Conservation (phyloP, 2,113 vertebrate species). For the Phaetusa simplex region DNA sequence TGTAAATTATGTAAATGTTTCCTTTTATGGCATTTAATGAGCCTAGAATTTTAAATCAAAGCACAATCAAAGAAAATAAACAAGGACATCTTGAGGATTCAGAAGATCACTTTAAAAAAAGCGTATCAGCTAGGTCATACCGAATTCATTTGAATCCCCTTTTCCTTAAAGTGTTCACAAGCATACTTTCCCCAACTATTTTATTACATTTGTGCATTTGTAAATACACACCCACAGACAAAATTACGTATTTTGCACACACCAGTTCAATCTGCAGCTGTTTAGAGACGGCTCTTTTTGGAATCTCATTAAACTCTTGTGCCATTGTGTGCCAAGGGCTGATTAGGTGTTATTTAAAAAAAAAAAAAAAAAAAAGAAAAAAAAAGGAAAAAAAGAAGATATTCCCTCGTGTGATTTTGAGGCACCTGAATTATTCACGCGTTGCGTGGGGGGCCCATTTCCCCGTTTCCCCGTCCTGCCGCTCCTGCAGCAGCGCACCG, state of each 20-base stretch:
- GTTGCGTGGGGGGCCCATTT: background rate
- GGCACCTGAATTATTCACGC: slow-evolving; percentile 42
- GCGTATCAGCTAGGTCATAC: background rate
- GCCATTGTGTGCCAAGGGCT: slow-evolving; percentile 19
- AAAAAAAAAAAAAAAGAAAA: background rate
- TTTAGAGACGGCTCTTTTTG: slow-evolving; percentile 22
- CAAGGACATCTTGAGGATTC: slow-evolving; percentile 33
- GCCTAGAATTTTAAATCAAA: slow-evolving; percentile 67
- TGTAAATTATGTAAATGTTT: slow-evolving; percentile 36
- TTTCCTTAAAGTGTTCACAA: background rate
- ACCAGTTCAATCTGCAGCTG: background rate
- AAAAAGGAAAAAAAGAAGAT: too few species aligned
- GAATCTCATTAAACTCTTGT: slow-evolving; percentile 11
- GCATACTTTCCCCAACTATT: background rate
- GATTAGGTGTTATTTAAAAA: slow-evolving; percentile 2
- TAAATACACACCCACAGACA: background rate
- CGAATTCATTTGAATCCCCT: background rate
- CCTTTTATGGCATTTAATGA: slow-evolving; percentile 57
- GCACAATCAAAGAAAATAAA: slow-evolving; percentile 61
- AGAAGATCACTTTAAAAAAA: slow-evolving; percentile 10
- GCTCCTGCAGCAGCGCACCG: background rate
- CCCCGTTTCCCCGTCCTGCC: background rate
- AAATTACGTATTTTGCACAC: background rate
- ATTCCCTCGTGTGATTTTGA: slow-evolving; percentile 2
- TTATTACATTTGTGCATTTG: background rate